Base-by-base conservation (phyloP, 2,797 vertebrate species). In the Anguilla megastoma region DNA sequence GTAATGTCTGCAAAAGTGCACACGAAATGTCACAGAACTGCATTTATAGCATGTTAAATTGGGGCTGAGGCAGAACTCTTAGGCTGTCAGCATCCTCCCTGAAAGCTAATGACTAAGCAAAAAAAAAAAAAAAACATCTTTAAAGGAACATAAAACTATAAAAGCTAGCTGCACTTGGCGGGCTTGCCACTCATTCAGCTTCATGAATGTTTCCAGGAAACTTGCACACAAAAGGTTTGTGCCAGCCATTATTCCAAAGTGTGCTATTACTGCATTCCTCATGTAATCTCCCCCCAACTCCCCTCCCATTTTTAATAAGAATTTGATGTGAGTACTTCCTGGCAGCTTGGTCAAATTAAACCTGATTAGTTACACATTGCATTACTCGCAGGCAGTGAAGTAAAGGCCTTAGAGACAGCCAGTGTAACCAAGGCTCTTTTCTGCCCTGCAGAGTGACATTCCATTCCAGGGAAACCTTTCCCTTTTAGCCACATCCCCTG, bases 331-430 rank as follows among this genome's bases (percentile, higher is more conserved):
- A n/a, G 79, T 50, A 82, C 79, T 82, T 82, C 45, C 79, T 82
- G 79, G 79, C 79, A 82, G 79, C 79, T 50, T 82, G 79, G 79
- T 82, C 41, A 82, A 82, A 82, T 82, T 50, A 82, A 82, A 82
- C 45, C 8, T 82, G 79, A 82, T 82, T 82, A 82, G 79, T 82
- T 50, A 82, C 79, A 50, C 79, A 50, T 48, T 82, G 79, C 79
- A 50, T 82, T 82, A 50, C 50, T 82, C 79, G 50, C 79, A 82
- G 41, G 21, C 41, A 82, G 79, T 2, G 41, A 24, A 48, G 45
- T 24, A 76, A 50, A 50, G 24, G 45, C 79, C 21, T 24, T 3
- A 50, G 45, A 50, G 79, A 50, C 79, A 27, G 41, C 24, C 45
- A n/a, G 79, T 48, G 79, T 12, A 82, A n/a, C 45, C 4, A 10